Conservation (phyloP, 2,888 invertebrate genomes). For the Reticulitermes lucifugus region DNA sequence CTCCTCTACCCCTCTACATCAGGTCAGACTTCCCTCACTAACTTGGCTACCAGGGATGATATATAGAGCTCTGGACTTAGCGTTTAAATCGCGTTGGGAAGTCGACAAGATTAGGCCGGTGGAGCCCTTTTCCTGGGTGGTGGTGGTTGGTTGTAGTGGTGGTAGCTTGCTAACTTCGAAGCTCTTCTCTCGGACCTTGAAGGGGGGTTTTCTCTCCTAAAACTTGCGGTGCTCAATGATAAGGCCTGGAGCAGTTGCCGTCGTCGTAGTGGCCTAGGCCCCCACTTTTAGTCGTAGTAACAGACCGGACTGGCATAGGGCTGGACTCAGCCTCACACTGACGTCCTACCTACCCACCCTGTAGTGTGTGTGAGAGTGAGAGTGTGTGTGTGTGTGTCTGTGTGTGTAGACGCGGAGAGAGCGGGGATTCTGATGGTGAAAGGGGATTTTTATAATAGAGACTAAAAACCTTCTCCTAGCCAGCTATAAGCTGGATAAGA, state of each 20-base stretch:
- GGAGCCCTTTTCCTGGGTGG: conserved; percentile 45
- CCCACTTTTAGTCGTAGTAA: conserved; percentile 9
- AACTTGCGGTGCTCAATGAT: conserved; percentile 18
- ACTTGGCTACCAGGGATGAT: conserved; percentile 68
- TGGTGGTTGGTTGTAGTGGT: conserved; percentile 32
- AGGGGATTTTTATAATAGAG: conserved; percentile 56
- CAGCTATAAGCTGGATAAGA: conserved; percentile 38
- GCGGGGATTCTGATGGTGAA: conserved; percentile 32
- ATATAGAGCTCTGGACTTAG: conserved; percentile 81
- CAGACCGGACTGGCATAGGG: background rate
- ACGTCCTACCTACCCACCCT: conserved; percentile 51
- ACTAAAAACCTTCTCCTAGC: conserved; percentile 42
- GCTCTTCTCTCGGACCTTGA: conserved; percentile 26
- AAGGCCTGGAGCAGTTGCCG: conserved; percentile 7
- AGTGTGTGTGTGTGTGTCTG: background rate
- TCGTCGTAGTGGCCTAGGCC: background rate
- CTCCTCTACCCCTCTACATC: background rate
- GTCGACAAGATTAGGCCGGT: conserved; percentile 78
- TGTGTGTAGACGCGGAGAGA: background rate
- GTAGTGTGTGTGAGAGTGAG: conserved; percentile 12
- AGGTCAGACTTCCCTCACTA: conserved; percentile 57
- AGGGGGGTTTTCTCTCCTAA: conserved; percentile 10
- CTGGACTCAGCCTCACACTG: conserved; percentile 45
- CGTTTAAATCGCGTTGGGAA: conserved; percentile 80
- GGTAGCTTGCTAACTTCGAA: conserved; percentile 26